Conservation (phyloP, 1,140 invertebrate genomes). For the Drosophila setifemur region DNA sequence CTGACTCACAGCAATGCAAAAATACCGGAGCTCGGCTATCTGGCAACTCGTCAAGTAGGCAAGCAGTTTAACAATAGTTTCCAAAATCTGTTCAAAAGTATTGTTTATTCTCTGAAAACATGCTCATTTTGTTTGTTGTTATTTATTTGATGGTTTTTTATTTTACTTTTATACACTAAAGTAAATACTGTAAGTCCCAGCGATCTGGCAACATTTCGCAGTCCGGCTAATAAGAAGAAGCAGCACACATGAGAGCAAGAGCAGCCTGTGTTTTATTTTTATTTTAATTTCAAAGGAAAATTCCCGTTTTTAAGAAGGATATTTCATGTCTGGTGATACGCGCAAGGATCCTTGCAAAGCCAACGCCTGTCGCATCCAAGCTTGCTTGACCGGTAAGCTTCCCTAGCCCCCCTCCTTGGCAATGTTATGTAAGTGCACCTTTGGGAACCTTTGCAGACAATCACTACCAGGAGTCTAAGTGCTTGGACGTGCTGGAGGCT, state of each 20-base stretch:
- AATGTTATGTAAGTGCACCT: slow-evolving; percentile 23
- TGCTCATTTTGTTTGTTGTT: background rate
- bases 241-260: background rate
- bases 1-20: background rate
- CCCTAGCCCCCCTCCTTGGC: background rate
- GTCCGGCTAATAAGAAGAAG: background rate
- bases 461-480: slow-evolving; percentile 86
- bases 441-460: slow-evolving; percentile 83
- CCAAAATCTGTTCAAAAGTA: background rate
- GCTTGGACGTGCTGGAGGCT: slow-evolving; percentile 85
- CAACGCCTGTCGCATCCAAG: slow-evolving; percentile 89
- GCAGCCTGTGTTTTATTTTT: slow-evolving; percentile 6
- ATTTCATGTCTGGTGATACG: slow-evolving; percentile 54
- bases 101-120: background rate
- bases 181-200: background rate
- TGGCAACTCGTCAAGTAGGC: slow-evolving; percentile 2
- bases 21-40: too few relatives aligned
- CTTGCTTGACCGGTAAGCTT: slow-evolving; percentile 87
- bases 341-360: slow-evolving; percentile 89
- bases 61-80: background rate
- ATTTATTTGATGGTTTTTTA: slow-evolving; percentile 3
- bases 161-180: background rate
- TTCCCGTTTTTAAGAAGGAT: background rate
- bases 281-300: background rate
- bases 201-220: slow-evolving; percentile 8